A percentile compares a stretch with the other conserved stretches of the same genome.
phyloP scores from a whole-genome alignment of 2,797 vertebrate genomes.

The Falco cherrug region DNA sequence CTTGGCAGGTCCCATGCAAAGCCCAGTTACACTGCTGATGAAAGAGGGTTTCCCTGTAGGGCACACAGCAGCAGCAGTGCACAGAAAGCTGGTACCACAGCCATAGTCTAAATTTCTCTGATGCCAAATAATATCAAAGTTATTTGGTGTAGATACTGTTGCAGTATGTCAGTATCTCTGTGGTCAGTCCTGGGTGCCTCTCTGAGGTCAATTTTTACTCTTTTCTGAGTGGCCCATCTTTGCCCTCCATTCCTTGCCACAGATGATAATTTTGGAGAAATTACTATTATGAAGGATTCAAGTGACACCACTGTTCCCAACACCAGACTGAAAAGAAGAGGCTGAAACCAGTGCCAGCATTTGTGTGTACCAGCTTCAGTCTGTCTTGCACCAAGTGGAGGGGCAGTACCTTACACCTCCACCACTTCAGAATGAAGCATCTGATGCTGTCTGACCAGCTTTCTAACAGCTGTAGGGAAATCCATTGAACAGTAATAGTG shows the following conservation, averaged over 20 bases:
- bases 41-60: background rate
- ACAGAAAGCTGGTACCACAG: background rate
- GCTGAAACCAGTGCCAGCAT: background rate
- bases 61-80: background rate
- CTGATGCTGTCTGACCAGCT: background rate
- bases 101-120: background rate
- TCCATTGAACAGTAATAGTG: background rate
- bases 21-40: background rate
- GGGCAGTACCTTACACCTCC: background rate
- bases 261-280: background rate
- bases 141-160: background rate
- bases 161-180: background rate
- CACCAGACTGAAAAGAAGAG: background rate
- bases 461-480: background rate
- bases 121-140: background rate
- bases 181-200: background rate
- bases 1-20: background rate
- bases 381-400: background rate
- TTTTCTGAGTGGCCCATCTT: rapidly evolving
- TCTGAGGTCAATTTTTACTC: background rate
- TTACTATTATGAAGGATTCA: background rate
- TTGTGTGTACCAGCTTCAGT: background rate
- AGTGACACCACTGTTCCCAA: background rate
- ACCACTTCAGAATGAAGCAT: background rate
- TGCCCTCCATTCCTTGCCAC: background rate